phyloP scores from a whole-genome alignment of 1,140 invertebrate genomes.

The Globodera rostochiensis region DNA sequence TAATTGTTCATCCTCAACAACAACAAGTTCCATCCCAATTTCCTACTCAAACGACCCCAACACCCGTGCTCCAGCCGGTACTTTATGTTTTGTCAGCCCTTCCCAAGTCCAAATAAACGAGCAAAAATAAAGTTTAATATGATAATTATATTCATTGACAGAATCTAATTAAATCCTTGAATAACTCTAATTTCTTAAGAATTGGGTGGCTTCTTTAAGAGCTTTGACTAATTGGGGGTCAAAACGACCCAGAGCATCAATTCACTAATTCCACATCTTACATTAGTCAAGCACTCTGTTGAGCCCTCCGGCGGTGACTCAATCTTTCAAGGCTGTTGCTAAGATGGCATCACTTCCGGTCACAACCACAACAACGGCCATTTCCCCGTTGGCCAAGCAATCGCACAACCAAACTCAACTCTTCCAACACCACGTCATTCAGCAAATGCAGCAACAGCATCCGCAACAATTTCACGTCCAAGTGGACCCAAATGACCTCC shows the following conservation, averaged over 20 bases:
- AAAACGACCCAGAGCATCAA: too few species aligned
- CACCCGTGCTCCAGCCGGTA: background rate
- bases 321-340: slow-evolving; percentile 18
- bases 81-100: background rate
- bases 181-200: too few species aligned
- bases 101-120: too few species aligned
- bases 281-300: slow-evolving; percentile 16
- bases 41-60: slow-evolving; percentile 10
- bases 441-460: slow-evolving; percentile 25
- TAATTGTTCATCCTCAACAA: slow-evolving; percentile 14
- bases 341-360: slow-evolving; percentile 9
- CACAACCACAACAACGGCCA: slow-evolving; percentile 9
- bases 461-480: slow-evolving; percentile 1
- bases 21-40: slow-evolving; percentile 22
- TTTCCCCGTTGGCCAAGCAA: slow-evolving; percentile 28
- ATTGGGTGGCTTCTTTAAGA: too few species aligned
- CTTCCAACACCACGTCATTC: slow-evolving; percentile 15
- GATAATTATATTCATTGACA: too few species aligned
- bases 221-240: too few species aligned
- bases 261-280: too few species aligned
- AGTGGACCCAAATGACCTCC: background rate
- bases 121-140: too few species aligned
- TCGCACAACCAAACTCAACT: slow-evolving; percentile 21
- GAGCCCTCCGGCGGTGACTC: slow-evolving; percentile 14
- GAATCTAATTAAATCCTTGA: too few species aligned